phyloP scores from a whole-genome alignment of 2,797 vertebrate species.

The Megalops cyprinoides region DNA sequence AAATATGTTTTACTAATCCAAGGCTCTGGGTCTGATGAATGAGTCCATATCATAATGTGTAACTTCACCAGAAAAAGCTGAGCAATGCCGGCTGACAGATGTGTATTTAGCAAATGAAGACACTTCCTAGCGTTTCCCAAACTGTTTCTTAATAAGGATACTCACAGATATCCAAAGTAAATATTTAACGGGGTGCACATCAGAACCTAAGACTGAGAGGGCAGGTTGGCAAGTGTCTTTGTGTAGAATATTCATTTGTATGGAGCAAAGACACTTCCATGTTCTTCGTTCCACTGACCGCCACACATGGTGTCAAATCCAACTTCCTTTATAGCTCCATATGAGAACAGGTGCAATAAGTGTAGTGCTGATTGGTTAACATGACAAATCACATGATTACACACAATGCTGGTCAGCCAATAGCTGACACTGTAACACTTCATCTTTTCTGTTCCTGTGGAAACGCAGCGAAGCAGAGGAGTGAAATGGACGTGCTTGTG shows the following conservation, averaged over 20 bases:
- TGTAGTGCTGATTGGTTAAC: neutral
- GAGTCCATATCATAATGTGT: neutral
- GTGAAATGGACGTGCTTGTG: neutral
- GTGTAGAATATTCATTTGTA: neutral
- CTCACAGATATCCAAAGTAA: neutral
- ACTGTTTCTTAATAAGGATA: neutral
- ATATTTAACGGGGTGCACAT: neutral
- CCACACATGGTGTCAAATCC: neutral
- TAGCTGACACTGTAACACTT: neutral
- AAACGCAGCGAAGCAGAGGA: neutral
- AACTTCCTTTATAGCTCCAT: neutral
- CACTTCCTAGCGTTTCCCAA: too few species aligned
- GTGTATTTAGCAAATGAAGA: neutral
- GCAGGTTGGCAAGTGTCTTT: neutral
- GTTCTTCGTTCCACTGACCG: neutral
- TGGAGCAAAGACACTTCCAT: neutral
- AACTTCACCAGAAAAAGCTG: neutral
- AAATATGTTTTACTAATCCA: too few species aligned
- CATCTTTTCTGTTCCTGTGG: neutral
- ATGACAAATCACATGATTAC: slow-evolving; percentile 17
- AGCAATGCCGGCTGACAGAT: neutral
- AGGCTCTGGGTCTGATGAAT: neutral
- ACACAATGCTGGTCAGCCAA: too few species aligned
- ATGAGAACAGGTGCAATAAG: neutral
- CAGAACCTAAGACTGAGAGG: neutral